These are phyloP conservation scores for Diglossa brunneiventris DNA, from an alignment of 2,113 vertebrate genomes.

Conservation along the genomic window DNA sequence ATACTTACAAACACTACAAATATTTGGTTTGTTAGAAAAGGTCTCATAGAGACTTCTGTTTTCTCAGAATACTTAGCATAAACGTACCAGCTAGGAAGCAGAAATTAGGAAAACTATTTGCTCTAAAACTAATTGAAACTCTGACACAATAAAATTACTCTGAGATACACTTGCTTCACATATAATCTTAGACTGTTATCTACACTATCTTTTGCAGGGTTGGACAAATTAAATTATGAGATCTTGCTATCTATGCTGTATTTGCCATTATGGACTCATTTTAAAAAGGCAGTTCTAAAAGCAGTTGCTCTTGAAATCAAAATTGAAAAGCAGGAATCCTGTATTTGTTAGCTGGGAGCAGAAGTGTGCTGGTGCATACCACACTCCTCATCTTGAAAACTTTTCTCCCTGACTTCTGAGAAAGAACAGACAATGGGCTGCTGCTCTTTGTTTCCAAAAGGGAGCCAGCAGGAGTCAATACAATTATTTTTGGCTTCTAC, in stretches of 20 bases:
- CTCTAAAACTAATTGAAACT: slow-evolving; percentile 41
- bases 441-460: slow-evolving; percentile 16
- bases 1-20: background rate
- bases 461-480: background rate
- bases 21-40: background rate
- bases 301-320: background rate
- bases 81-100: background rate
- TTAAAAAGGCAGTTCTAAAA: background rate
- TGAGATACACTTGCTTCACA: background rate
- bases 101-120: slow-evolving; percentile 32
- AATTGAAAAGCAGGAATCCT: background rate
- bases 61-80: background rate
- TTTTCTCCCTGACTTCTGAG: background rate
- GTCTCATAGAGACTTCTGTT: background rate
- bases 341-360: background rate
- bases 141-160: background rate
- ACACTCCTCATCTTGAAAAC: background rate
- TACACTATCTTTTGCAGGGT: background rate
- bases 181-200: background rate
- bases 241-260: slow-evolving; percentile 19
- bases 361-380: background rate
- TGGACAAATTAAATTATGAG: slow-evolving; percentile 39
- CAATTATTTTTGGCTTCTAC: slow-evolving; percentile 25
- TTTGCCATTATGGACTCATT: background rate
- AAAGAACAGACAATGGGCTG: background rate